Evolutionary conservation across 2,113 vertebrate species (phyloP).

Genomic region (Megaceryle maxima): DNA sequence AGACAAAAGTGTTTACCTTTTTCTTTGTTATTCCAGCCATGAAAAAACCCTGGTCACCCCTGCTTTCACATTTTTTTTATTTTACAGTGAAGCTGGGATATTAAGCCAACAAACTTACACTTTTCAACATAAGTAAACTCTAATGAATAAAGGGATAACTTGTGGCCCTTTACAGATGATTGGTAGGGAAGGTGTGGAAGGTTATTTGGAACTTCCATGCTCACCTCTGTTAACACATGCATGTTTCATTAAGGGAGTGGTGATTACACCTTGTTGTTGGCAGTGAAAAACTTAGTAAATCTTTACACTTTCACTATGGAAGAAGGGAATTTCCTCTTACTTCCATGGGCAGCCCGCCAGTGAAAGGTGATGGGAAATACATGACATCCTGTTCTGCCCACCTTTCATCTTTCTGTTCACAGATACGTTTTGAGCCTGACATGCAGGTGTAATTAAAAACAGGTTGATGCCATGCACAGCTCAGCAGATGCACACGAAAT

Average conservation of each 20-base stretch:
- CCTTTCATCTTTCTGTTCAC: slow-evolving; percentile 55
- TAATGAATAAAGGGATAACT: neutral
- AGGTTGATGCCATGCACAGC: slow-evolving; percentile 45
- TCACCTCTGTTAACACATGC: slow-evolving; percentile 39
- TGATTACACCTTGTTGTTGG: slow-evolving; percentile 55
- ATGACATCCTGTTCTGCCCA: slow-evolving; percentile 46
- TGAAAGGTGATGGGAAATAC: slow-evolving; percentile 64
- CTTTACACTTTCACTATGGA: slow-evolving; percentile 42
- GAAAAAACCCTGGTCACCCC: neutral
- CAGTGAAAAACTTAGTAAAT: slow-evolving; percentile 41
- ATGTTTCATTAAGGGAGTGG: slow-evolving; percentile 32
- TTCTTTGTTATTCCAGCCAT: neutral
- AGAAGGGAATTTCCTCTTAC: slow-evolving; percentile 55
- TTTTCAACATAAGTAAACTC: neutral
- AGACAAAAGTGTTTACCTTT: neutral
- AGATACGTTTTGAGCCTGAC: slow-evolving; percentile 40
- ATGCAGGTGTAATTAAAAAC: slow-evolving; percentile 64
- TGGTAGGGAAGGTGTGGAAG: slow-evolving; percentile 21
- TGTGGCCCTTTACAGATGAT: neutral
- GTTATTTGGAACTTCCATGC: neutral
- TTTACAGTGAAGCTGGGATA: neutral
- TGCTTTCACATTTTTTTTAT: neutral
- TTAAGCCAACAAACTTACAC: neutral
- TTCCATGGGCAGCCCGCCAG: slow-evolving; percentile 47
- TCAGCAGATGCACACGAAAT: slow-evolving; percentile 47